Evolutionary conservation across 2,888 invertebrate genomes (phyloP).

Genomic region (Dorcus hopei): DNA sequence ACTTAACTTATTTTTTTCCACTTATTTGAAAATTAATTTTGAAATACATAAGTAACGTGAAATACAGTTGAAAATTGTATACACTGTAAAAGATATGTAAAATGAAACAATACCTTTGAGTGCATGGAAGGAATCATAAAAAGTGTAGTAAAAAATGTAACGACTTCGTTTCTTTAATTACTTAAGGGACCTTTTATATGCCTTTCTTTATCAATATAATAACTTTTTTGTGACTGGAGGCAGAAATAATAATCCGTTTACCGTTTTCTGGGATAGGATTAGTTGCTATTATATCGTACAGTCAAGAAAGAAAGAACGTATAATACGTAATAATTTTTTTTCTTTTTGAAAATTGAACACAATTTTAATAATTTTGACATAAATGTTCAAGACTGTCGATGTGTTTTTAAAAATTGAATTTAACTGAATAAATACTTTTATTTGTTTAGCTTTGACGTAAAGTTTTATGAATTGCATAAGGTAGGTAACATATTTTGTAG

Average conservation of each 20-base stretch:
- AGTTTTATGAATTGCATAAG: too few species aligned
- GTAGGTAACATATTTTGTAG: not conserved
- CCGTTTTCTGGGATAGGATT: conserved; percentile 25
- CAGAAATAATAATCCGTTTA: conserved; percentile 31
- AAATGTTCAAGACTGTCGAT: too few species aligned
- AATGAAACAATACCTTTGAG: too few species aligned
- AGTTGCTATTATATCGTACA: conserved; percentile 24
- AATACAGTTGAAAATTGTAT: too few species aligned
- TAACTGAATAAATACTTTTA: too few species aligned
- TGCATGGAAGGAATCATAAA: conserved; percentile 19
- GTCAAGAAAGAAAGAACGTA: conserved; percentile 9
- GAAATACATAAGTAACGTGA: too few species aligned
- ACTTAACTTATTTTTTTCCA: too few species aligned
- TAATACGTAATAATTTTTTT: not conserved
- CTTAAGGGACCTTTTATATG: conserved; percentile 30
- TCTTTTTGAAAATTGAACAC: not conserved
- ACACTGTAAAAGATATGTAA: too few species aligned
- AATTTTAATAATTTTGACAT: too few species aligned
- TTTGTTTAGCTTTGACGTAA: too few species aligned
- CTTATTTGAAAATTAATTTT: too few species aligned
- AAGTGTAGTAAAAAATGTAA: conserved; percentile 26
- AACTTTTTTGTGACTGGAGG: conserved; percentile 24
- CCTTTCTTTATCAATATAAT: conserved; percentile 30
- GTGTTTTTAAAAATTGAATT: too few species aligned
- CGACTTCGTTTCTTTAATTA: conserved; percentile 34